Percentiles rank a stretch among this genome's conserved stretches.
These are phyloP conservation scores for Plumapathes pennacea DNA, from an alignment of 92 coral and sea anemone species.

Conservation along the genomic window DNA sequence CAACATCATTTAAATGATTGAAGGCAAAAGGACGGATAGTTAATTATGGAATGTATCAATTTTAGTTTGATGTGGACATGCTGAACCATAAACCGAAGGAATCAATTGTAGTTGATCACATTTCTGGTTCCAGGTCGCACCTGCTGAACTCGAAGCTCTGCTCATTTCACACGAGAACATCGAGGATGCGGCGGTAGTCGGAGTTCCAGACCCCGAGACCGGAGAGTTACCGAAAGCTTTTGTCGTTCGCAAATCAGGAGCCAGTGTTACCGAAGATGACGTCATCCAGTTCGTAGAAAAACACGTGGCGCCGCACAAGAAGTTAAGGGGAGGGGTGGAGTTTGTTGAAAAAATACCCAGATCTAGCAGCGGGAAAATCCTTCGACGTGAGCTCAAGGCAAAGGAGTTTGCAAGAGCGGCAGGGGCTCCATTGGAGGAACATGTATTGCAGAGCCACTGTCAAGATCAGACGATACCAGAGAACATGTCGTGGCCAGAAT, in stretches of 20 bases:
- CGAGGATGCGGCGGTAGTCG: slow-evolving; percentile 80
- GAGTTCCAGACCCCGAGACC: slow-evolving; percentile 63
- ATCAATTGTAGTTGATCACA: background rate
- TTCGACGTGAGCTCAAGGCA: slow-evolving; percentile 62
- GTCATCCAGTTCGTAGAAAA: slow-evolving; percentile 45
- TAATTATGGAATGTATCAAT: too few relatives aligned
- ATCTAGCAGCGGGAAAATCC: slow-evolving; percentile 67
- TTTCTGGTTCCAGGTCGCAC: slow-evolving; percentile 50
- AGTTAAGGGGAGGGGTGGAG: slow-evolving; percentile 63
- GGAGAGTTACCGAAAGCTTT: slow-evolving; percentile 82
- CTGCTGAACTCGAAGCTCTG: slow-evolving; percentile 71
- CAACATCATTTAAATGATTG: too few relatives aligned
- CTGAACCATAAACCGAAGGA: background rate
- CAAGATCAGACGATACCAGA: slow-evolving; percentile 71
- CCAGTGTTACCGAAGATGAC: slow-evolving; percentile 55
- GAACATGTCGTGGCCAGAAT: slow-evolving; percentile 69
- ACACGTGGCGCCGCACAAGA: slow-evolving; percentile 60
- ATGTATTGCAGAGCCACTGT: slow-evolving; percentile 61
- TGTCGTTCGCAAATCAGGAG: slow-evolving; percentile 50
- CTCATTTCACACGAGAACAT: slow-evolving; percentile 78
- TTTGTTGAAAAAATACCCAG: slow-evolving; percentile 78
- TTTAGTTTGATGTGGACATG: too few relatives aligned
- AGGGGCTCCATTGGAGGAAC: slow-evolving; percentile 13
- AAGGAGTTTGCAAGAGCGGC: slow-evolving; percentile 8
- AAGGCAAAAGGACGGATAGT: too few relatives aligned